A percentile compares a stretch with the other conserved stretches of the same genome.
These are phyloP conservation scores for Acanthopagrus latus DNA, from an alignment of 2,797 vertebrate genomes.

Conservation along the genomic window DNA sequence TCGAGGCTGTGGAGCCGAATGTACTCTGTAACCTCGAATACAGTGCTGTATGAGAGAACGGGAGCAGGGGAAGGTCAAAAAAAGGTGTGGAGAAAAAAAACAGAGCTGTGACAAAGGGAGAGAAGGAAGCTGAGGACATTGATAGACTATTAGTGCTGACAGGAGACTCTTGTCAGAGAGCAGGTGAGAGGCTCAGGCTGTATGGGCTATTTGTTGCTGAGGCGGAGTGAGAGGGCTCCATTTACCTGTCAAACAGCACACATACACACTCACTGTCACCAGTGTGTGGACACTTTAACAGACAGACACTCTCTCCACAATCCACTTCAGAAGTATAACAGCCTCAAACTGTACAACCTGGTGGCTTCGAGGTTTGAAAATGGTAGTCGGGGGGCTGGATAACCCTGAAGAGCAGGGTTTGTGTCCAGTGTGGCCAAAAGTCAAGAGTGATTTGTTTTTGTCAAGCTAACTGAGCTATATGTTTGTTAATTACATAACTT, in stretches of 20 bases:
- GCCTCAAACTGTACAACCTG: neutral
- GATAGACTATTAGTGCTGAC: conserved; percentile 39
- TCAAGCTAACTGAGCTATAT: too few species aligned
- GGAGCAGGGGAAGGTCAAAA: conserved; percentile 16
- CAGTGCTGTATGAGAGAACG: neutral
- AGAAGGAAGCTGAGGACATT: conserved; percentile 8
- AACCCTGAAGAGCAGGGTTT: too few species aligned
- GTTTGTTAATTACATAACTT: too few species aligned
- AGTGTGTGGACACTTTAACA: too few species aligned
- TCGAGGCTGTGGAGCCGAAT: conserved; percentile 11
- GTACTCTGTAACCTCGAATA: neutral
- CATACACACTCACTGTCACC: too few species aligned
- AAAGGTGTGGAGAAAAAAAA: conserved; percentile 4
- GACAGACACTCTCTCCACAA: neutral
- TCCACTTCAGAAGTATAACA: neutral
- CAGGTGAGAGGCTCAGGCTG: conserved; percentile 7
- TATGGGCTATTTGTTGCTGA: conserved; percentile 40
- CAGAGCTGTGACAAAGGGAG: neutral
- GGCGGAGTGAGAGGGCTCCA: conserved; percentile 22
- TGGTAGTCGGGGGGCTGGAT: too few species aligned
- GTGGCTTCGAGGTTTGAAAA: too few species aligned
- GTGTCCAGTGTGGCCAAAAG: too few species aligned
- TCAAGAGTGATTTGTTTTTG: too few species aligned
- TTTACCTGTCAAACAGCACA: conserved; percentile 52
- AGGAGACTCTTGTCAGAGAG: conserved; percentile 27